Evolutionary conservation across 2,888 invertebrate species (phyloP), one percentile per base, ranked within the genome.

Genomic region (Sisyra terminalis): DNA sequence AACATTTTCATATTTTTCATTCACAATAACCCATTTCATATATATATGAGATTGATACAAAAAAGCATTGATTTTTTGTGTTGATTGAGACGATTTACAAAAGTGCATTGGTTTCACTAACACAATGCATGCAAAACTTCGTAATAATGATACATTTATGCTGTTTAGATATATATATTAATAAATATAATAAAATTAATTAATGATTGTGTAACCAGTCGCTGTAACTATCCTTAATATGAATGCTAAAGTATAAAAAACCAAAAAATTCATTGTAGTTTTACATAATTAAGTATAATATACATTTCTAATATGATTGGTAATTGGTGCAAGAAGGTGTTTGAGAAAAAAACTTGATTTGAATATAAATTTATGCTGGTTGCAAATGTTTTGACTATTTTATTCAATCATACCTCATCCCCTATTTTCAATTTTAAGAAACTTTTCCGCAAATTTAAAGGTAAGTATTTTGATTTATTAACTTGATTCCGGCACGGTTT

Each of bases 321-420:
- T 42, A 24, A 29, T 32, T 35, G 35, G 35, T 42, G 42, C 42
- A 35, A 42, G 34, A 35, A 15, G 24, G 36, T 42, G 18, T 35
- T n/a, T 29, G 16, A 24, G 13, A 29, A 24, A 37, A 14, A 17
- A 11, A 39, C 16, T 18, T 30, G 30, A 40, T 40, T 30, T 14
- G 40, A 40, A 14, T 40, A 40, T 29, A 31, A 11, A 29, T 40
- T 16, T 31, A 29, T 40, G 31, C 31, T 31, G 40, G 13, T 31
- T 40, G 31, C 40, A 40, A 40, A 38, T 10, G 11, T 6, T 11
- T 38, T 16, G 15, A 14, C n/a, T n/a, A 8, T 13, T 17, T 17
- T 38, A 38, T 38, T 38, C 11, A n/a, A 17, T 15, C 36, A 36
- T 36, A 36, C 36, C 14, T 36, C 15, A 11, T 11, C n/a, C n/a